Conservation (phyloP, 2,797 vertebrate genomes). For the Tinamus major region DNA sequence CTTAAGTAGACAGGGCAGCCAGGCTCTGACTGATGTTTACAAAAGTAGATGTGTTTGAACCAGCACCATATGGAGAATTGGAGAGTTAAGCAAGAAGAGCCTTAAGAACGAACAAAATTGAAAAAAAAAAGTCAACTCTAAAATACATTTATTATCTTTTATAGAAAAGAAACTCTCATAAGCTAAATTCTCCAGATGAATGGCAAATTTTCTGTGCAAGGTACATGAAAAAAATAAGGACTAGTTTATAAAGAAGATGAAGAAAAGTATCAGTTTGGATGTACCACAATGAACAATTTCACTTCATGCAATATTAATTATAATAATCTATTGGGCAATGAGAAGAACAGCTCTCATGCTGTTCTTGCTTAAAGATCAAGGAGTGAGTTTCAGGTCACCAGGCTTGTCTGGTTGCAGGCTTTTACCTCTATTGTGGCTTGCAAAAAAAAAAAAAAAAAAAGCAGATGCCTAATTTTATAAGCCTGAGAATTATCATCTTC, state of each 20-base stretch:
- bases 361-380: slow-evolving; percentile 26
- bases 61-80: slow-evolving; percentile 40
- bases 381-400: not conserved
- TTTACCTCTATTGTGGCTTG: not conserved
- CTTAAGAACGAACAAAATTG: not conserved
- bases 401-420: not conserved
- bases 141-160: not conserved
- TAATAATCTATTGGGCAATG: not conserved
- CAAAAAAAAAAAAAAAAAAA: slow-evolving; percentile 51
- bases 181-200: not conserved
- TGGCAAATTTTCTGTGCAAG: not conserved
- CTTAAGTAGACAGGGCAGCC: slow-evolving; percentile 52
- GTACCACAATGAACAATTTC: not conserved
- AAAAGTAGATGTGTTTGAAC: slow-evolving; percentile 63
- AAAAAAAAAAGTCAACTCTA: not conserved
- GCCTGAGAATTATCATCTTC: not conserved
- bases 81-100: slow-evolving; percentile 28
- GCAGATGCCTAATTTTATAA: not conserved
- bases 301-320: not conserved
- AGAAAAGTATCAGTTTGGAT: not conserved
- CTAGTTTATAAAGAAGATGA: not conserved
- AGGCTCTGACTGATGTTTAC: slow-evolving; percentile 61
- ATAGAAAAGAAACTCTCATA: not conserved
- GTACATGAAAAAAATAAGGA: not conserved
- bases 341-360: not conserved